Evolutionary conservation across 2,888 invertebrate species (phyloP).

Genomic region (Imbricaverruca yamaguchii): DNA sequence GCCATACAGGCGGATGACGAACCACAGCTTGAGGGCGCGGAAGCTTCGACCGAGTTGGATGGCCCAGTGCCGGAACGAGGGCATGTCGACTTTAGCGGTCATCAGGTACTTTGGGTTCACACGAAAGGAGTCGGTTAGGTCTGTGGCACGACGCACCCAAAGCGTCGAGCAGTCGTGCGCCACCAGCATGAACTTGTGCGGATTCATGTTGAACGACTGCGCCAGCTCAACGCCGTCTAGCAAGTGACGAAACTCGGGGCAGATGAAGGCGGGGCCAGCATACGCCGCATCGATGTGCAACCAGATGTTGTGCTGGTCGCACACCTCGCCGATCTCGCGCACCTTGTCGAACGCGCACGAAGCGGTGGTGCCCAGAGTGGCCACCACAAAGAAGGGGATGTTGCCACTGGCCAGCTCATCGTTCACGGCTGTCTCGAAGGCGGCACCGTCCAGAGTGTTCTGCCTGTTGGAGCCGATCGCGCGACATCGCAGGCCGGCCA

Average conservation of each 20-base stretch:
- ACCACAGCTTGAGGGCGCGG: conserved; percentile 84
- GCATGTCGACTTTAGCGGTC: background rate
- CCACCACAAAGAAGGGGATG: too few species aligned
- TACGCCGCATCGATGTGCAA: too few species aligned
- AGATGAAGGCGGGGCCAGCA: too few species aligned
- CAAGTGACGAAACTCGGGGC: too few species aligned
- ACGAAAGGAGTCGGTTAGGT: conserved; percentile 75
- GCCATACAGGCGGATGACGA: conserved; percentile 73
- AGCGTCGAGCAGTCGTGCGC: too few species aligned
- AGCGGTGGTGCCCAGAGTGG: too few species aligned
- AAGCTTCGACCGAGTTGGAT: conserved; percentile 89
- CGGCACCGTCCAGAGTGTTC: background rate
- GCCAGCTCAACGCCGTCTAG: too few species aligned
- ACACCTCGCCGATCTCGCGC: too few species aligned
- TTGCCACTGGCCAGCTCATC: background rate
- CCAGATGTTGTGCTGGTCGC: too few species aligned
- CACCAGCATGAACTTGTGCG: too few species aligned
- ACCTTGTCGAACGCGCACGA: too few species aligned
- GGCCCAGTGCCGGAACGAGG: conserved; percentile 73
- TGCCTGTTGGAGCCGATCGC: conserved; percentile 56
- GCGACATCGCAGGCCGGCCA: conserved; percentile 69
- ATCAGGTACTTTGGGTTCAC: conserved; percentile 80
- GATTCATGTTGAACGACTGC: too few species aligned
- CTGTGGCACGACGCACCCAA: conserved; percentile 61
- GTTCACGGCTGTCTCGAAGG: background rate